Conservation (phyloP, 2,797 vertebrate species). For the Characodon lateralis region DNA sequence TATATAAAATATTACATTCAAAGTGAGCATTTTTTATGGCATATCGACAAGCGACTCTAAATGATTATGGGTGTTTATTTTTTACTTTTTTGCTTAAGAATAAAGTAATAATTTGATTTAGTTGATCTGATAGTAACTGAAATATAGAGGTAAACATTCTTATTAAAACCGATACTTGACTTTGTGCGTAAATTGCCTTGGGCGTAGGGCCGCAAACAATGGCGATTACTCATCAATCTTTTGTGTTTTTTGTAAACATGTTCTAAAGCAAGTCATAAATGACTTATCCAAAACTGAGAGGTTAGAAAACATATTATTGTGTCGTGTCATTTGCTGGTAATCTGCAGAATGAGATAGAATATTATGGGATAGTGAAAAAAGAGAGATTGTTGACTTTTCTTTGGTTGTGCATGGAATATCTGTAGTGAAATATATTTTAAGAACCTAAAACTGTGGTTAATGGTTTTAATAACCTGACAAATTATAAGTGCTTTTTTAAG, state of each 20-base stretch:
- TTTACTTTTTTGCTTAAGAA: background rate
- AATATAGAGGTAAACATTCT: slow-evolving; percentile 9
- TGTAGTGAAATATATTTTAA: background rate
- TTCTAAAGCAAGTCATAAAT: slow-evolving; percentile 22
- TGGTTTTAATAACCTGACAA: background rate
- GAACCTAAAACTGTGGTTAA: background rate
- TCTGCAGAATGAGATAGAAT: background rate
- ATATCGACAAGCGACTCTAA: background rate
- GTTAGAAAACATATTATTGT: background rate
- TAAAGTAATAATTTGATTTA: background rate
- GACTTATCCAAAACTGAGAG: slow-evolving; percentile 25
- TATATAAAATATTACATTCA: background rate
- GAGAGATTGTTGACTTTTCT: background rate
- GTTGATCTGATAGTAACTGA: background rate
- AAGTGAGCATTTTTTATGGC: background rate
- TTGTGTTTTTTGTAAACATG: slow-evolving; percentile 55
- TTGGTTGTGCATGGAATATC: background rate
- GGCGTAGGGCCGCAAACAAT: slow-evolving; percentile 36
- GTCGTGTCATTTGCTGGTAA: slow-evolving; percentile 1
- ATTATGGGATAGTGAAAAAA: slow-evolving; percentile 12
- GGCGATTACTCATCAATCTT: slow-evolving; percentile 51
- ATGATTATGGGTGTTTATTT: background rate
- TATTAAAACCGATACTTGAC: slow-evolving; percentile 30
- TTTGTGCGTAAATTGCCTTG: slow-evolving; percentile 38
- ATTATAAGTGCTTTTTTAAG: background rate